Evolutionary conservation across 2,888 invertebrate species (phyloP).

Genomic region (Gortyna flavago): DNA sequence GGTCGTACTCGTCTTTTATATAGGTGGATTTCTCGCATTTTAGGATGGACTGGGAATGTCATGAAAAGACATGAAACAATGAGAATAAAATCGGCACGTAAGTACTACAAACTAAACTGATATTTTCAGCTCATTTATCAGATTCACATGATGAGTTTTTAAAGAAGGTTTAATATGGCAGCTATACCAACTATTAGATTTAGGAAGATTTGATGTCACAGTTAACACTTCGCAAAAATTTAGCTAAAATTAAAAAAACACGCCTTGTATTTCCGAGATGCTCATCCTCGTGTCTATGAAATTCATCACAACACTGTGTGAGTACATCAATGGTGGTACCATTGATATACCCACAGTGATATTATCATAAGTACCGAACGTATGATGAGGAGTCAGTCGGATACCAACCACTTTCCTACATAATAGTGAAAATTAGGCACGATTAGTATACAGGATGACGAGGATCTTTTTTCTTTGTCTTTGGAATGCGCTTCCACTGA

Average conservation of each 20-base stretch:
- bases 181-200: not conserved
- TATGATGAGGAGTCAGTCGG: too few relatives aligned
- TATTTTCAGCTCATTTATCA: not conserved
- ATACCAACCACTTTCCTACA: too few relatives aligned
- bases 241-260: not conserved
- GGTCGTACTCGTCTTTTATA: slow-evolving; percentile 91
- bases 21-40: slow-evolving; percentile 91
- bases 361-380: not conserved
- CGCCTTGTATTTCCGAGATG: not conserved
- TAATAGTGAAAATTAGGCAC: too few relatives aligned
- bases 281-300: not conserved
- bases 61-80: not conserved
- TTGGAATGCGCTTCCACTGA: not conserved
- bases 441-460: too few relatives aligned
- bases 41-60: slow-evolving; percentile 88
- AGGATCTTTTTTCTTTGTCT: not conserved
- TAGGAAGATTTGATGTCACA: not conserved
- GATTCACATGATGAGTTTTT: not conserved
- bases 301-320: not conserved
- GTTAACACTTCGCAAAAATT: not conserved
- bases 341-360: not conserved
- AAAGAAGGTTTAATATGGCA: not conserved
- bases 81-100: not conserved
- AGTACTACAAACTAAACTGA: not conserved
- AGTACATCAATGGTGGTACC: too few relatives aligned